phyloP scores from a whole-genome alignment of 2,113 vertebrate species.

The Pseudopipra pipra region DNA sequence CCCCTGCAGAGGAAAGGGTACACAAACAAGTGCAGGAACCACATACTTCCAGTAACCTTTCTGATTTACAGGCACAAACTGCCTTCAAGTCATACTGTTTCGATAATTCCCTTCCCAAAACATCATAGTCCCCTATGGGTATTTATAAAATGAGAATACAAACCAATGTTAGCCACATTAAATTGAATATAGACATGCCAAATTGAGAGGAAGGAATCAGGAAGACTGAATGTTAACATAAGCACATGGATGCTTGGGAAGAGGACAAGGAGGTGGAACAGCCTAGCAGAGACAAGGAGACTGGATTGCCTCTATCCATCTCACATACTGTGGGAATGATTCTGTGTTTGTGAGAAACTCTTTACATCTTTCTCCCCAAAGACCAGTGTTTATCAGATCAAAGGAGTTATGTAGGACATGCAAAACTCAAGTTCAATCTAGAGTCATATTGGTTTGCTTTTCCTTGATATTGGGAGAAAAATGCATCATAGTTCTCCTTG shows the following conservation, averaged over 20 bases:
- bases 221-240: neutral
- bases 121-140: neutral
- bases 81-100: neutral
- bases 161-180: neutral
- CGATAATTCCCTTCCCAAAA: neutral
- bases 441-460: neutral
- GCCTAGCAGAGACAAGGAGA: neutral
- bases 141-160: neutral
- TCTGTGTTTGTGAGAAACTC: neutral
- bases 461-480: neutral
- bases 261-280: neutral
- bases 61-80: neutral
- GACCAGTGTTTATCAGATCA: neutral
- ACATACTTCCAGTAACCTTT: accelerated
- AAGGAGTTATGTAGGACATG: neutral
- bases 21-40: neutral
- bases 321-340: neutral
- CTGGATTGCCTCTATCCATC: neutral
- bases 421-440: neutral
- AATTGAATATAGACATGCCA: neutral
- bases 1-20: neutral
- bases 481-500: neutral
- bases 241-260: neutral
- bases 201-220: neutral
- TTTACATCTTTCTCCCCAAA: neutral